Conservation (phyloP, 2,113 vertebrate genomes). For the Cyanoramphus novaezelandiae region DNA sequence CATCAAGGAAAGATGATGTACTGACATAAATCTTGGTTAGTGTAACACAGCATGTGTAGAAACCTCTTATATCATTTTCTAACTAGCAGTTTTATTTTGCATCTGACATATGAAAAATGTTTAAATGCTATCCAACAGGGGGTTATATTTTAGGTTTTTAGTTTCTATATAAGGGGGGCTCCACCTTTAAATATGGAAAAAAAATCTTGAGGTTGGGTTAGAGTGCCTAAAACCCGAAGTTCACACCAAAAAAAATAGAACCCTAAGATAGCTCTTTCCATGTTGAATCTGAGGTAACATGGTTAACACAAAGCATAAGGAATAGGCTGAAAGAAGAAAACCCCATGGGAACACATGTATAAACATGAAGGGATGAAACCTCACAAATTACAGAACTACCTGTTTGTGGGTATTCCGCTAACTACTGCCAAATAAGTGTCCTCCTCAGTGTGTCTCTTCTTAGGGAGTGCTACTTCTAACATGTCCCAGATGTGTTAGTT, state of each 20-base stretch:
- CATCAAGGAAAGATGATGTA: not conserved
- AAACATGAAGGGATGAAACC: not conserved
- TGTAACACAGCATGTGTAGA: not conserved
- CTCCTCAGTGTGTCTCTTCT: not conserved
- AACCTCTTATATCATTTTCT: not conserved
- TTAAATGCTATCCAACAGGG: not conserved
- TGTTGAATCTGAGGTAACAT: not conserved
- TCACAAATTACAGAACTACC: not conserved
- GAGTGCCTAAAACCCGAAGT: not conserved
- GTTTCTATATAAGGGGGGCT: not conserved
- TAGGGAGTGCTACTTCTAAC: not conserved
- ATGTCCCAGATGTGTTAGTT: not conserved
- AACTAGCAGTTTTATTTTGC: not conserved
- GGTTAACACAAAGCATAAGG: not conserved
- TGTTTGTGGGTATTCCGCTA: not conserved
- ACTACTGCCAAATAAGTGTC: not conserved
- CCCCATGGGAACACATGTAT: not conserved
- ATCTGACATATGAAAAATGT: not conserved
- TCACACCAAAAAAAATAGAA: not conserved
- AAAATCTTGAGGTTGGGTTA: not conserved
- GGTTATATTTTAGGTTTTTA: not conserved
- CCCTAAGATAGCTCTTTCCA: not conserved
- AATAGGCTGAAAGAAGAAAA: not conserved
- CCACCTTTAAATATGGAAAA: not conserved
- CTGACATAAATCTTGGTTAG: not conserved